phyloP scores from a whole-genome alignment of 2,888 invertebrate species.

The Onchidella celtica region DNA sequence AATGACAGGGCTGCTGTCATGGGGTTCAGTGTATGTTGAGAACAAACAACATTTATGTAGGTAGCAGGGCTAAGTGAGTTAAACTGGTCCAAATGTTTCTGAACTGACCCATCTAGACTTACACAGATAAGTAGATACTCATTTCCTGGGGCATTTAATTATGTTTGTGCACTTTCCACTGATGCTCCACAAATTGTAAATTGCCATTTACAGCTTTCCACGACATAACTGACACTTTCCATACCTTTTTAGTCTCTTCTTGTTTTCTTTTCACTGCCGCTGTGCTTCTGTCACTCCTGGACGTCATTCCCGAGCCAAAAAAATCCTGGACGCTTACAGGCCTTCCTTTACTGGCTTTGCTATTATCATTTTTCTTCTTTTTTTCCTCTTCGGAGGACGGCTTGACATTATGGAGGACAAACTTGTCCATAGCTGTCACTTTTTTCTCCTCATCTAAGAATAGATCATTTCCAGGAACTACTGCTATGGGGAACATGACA shows the following conservation, averaged over 20 bases:
- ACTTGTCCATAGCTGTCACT: slow-evolving; percentile 65
- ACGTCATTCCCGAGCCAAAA: slow-evolving; percentile 69
- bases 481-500: not conserved
- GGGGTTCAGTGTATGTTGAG: too few relatives aligned
- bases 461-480: not conserved
- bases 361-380: slow-evolving; percentile 26
- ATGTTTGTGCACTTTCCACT: too few relatives aligned
- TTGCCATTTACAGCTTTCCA: too few relatives aligned
- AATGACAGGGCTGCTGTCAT: too few relatives aligned
- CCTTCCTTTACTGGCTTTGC: slow-evolving; percentile 10
- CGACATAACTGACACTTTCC: too few relatives aligned
- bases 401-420: slow-evolving; percentile 52
- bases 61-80: too few relatives aligned
- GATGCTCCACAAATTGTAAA: too few relatives aligned
- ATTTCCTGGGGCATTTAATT: too few relatives aligned
- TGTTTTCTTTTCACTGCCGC: slow-evolving; percentile 58
- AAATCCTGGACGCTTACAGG: slow-evolving; percentile 70
- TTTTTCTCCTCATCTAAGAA: slow-evolving; percentile 61
- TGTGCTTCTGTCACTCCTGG: slow-evolving; percentile 64
- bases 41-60: too few relatives aligned
- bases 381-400: slow-evolving; percentile 30
- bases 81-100: too few relatives aligned
- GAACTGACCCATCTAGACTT: too few relatives aligned
- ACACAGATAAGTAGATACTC: too few relatives aligned
- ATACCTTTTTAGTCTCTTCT: slow-evolving; percentile 44